Evolutionary conservation across 2,113 vertebrate genomes (phyloP).

Genomic region (Tachysurus vachellii): DNA sequence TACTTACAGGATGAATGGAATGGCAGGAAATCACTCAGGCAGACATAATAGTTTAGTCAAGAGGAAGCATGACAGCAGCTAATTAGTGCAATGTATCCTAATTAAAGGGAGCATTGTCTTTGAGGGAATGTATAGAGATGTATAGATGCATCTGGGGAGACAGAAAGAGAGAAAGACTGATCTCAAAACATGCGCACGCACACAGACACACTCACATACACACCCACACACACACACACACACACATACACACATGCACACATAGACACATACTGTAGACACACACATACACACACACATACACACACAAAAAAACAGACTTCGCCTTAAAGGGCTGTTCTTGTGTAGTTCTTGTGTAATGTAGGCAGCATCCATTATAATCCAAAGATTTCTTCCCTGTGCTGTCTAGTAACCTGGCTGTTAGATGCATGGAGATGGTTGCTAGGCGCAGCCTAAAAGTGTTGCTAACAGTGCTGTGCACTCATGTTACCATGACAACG

Average conservation of each 20-base stretch:
- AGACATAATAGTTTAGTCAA: conserved; percentile 40
- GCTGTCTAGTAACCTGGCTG: conserved; percentile 52
- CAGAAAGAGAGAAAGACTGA: background rate
- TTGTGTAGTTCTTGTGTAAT: conserved; percentile 13
- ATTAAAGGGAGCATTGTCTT: conserved; percentile 13
- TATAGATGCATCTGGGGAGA: background rate
- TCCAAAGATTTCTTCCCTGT: conserved; percentile 22
- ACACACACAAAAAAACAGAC: conserved; percentile 12
- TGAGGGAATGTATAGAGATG: conserved; percentile 1
- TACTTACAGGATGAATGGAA: conserved; percentile 30
- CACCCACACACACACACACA: conserved; percentile 8
- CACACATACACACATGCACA: background rate
- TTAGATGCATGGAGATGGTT: conserved; percentile 51
- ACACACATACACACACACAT: background rate
- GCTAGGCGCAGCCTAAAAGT: conserved; percentile 55
- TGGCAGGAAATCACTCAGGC: conserved; percentile 40
- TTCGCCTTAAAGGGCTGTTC: conserved; percentile 12
- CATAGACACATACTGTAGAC: no score
- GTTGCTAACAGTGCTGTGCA: conserved; percentile 42
- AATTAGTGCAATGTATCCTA: conserved; percentile 42
- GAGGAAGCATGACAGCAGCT: conserved; percentile 48
- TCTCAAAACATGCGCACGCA: background rate
- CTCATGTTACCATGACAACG: conserved; percentile 56
- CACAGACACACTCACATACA: background rate
- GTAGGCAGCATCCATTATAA: conserved; percentile 41